Evolutionary conservation across 2,888 invertebrate species (phyloP), one percentile per base, ranked within the genome.

Genomic region (Baronia brevicornis): DNA sequence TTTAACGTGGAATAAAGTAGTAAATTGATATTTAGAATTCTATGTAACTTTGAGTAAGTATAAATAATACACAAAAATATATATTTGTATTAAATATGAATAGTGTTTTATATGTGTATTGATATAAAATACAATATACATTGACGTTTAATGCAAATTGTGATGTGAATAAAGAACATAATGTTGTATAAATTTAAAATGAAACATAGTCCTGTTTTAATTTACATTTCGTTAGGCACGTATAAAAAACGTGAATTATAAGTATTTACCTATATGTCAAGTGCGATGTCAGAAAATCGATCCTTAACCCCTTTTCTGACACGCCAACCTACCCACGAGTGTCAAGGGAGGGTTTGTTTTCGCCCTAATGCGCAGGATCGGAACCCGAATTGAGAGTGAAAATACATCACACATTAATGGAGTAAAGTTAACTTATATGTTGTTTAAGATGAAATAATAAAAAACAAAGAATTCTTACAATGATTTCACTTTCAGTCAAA

Each of bases 261-360:
- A 17, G 18, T 25, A 14, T 10, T 22, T 36, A 25, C 13, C 6
- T 25, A 44, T 50, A 45, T 44, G 44, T 48, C 44, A 48, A 40
- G 42, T 38, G 44, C 42, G 48, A 45, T 47, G 45, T 46, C 46
- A 41, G 52, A 58, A 59, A 61, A 62, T 62, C 60, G 59, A 60
- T 62, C 52, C 51, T 54, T 61, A 59, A 60, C 60, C 62, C 54
- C 51, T 55, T 60, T 54, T 42, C 46, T 43, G 43, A 44, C 38
- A 38, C 36, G 46, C 38, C 44, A 43, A 41, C 48, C 47, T 48
- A 38, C 41, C 28, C 41, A 44, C 44, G 35, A 34, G 36, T 41
- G 30, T 34, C 41, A 41, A 34, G 32, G 33, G 36, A 28, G 32
- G 28, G 33, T 41, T 39, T 39, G 35, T 39, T 42, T 38, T 38